phyloP scores from a whole-genome alignment of 2,113 vertebrate species.

The Proterorhinus semilunaris region DNA sequence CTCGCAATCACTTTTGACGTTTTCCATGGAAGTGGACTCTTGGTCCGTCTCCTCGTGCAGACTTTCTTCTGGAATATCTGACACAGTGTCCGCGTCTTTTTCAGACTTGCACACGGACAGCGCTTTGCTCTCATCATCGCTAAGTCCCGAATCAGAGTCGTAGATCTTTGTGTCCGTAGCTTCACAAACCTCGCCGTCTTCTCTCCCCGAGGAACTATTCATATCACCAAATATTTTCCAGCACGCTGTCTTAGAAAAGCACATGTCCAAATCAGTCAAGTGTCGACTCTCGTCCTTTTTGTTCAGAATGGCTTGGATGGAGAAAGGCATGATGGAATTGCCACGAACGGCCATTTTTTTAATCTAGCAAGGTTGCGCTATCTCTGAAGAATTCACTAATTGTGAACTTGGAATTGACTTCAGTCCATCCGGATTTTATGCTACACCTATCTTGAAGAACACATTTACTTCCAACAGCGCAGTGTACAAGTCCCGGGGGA shows the following conservation, averaged over 20 bases:
- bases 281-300: constrained; percentile 84
- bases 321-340: constrained; percentile 87
- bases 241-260: constrained; percentile 80
- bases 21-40: constrained; percentile 72
- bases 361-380: constrained; percentile 30
- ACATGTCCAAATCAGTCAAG: constrained; percentile 77
- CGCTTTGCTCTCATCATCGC: constrained; percentile 80
- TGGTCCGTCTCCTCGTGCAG: constrained; percentile 78
- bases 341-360: constrained; percentile 83
- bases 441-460: constrained; percentile 35
- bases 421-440: constrained; percentile 64
- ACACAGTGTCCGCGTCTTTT: constrained; percentile 63
- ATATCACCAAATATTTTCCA: constrained; percentile 86
- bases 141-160: constrained; percentile 83
- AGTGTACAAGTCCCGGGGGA: constrained; percentile 50
- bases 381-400: constrained; percentile 22
- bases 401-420: constrained; percentile 27
- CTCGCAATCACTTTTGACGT: constrained; percentile 84
- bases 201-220: constrained; percentile 63
- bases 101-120: constrained; percentile 62
- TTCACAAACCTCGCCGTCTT: constrained; percentile 63
- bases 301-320: constrained; percentile 93
- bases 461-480: constrained; percentile 26
- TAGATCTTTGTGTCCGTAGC: constrained; percentile 72
- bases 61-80: constrained; percentile 72